Evolutionary conservation across 2,797 vertebrate species (phyloP).

Genomic region (Malurus leucopterus): DNA sequence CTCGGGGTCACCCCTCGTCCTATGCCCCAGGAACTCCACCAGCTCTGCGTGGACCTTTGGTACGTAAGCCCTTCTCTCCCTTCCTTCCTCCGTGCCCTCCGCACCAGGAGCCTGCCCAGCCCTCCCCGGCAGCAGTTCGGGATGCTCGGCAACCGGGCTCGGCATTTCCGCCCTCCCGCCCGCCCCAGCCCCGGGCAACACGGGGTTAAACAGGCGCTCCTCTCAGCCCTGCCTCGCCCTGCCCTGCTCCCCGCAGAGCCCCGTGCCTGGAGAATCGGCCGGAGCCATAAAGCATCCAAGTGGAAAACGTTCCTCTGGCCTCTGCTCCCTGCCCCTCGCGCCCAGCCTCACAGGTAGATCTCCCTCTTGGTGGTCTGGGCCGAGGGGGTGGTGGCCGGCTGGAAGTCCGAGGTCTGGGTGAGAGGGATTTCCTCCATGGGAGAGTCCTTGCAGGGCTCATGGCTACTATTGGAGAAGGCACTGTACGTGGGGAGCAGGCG

Average conservation of each 20-base stretch:
- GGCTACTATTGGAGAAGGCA: slow-evolving; percentile 94
- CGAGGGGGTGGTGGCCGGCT: slow-evolving; percentile 85
- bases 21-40: slow-evolving; percentile 67
- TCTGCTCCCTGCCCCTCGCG: slow-evolving; percentile 48
- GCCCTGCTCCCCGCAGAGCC: slow-evolving; percentile 46
- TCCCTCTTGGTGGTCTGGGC: slow-evolving; percentile 94
- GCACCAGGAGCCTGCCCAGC: slow-evolving; percentile 55
- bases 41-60: slow-evolving; percentile 75
- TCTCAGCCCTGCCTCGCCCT: slow-evolving; percentile 45
- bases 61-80: slow-evolving; percentile 76
- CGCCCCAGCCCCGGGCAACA: slow-evolving; percentile 10
- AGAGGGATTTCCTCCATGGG: slow-evolving; percentile 94
- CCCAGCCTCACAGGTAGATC: slow-evolving; percentile 94
- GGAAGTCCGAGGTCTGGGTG: slow-evolving; percentile 93
- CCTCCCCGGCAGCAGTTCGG: slow-evolving; percentile 57
- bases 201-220: slow-evolving; percentile 44
- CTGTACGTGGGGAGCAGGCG: slow-evolving; percentile 97
- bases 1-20: slow-evolving; percentile 29
- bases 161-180: slow-evolving; percentile 8
- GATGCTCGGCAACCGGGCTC: neutral
- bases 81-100: slow-evolving; percentile 26
- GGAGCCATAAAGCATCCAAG: slow-evolving; percentile 52
- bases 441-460: slow-evolving; percentile 92
- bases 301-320: slow-evolving; percentile 59
- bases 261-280: slow-evolving; percentile 16